These are phyloP conservation scores for Vimba vimba DNA, from an alignment of 2,113 vertebrate genomes.

Conservation along the genomic window DNA sequence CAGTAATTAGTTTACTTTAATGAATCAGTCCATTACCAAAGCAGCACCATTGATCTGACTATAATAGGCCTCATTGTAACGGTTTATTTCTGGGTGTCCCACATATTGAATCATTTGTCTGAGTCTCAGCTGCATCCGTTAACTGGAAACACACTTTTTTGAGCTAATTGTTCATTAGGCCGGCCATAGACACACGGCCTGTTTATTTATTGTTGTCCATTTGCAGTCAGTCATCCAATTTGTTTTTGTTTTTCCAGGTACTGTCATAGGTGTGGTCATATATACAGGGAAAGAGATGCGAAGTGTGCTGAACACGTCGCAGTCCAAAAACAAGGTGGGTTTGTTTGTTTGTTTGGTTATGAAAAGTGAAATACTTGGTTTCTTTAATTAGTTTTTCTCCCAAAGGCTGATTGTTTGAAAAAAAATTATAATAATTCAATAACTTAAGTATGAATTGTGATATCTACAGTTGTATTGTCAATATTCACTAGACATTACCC, in stretches of 20 bases:
- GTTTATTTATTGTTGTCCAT: background rate
- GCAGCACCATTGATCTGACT: slow-evolving; percentile 71
- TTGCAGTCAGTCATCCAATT: background rate
- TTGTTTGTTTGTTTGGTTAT: background rate
- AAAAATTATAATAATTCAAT: no score
- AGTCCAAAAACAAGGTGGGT: slow-evolving; percentile 93
- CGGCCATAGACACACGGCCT: background rate
- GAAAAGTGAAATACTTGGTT: background rate
- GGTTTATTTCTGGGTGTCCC: slow-evolving; percentile 59
- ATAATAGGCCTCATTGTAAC: slow-evolving; percentile 67
- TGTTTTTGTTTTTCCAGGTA: slow-evolving; percentile 78
- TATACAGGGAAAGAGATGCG: slow-evolving; percentile 98
- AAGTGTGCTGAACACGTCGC: slow-evolving; percentile 95
- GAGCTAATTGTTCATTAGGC: slow-evolving; percentile 22
- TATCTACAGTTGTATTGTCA: background rate
- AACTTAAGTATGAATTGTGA: background rate
- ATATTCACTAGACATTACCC: background rate
- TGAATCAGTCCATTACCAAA: slow-evolving; percentile 75
- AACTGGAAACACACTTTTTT: slow-evolving; percentile 33
- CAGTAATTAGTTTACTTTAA: slow-evolving; percentile 73
- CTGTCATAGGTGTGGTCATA: slow-evolving; percentile 97
- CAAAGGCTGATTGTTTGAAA: background rate
- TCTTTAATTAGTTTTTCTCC: background rate
- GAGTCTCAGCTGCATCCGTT: slow-evolving; percentile 25
- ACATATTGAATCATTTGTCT: slow-evolving; percentile 64